phyloP scores from a whole-genome alignment of 1,140 invertebrate genomes.

The Limonius californicus region DNA sequence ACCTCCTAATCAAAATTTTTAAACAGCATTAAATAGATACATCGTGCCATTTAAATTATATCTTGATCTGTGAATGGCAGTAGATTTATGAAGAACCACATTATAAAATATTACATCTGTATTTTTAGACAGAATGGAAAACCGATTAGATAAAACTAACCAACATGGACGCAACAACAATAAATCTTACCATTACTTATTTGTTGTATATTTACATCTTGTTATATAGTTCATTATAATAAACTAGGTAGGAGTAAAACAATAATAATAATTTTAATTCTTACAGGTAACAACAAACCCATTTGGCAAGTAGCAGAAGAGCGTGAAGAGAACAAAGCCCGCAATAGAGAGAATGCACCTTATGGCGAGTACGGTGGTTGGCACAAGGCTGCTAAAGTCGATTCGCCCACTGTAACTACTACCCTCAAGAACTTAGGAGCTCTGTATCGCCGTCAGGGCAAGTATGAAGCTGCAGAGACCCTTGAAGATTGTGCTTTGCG shows the following conservation, averaged over 20 bases:
- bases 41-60: too few relatives aligned
- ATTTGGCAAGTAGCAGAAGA: slow-evolving; percentile 99
- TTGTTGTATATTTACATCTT: too few relatives aligned
- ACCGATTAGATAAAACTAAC: too few relatives aligned
- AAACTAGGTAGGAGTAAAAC: neutral
- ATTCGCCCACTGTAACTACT: slow-evolving; percentile 95
- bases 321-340: slow-evolving; percentile 89
- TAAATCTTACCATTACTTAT: too few relatives aligned
- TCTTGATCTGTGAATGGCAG: too few relatives aligned
- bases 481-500: slow-evolving; percentile 95
- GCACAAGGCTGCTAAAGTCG: slow-evolving; percentile 98
- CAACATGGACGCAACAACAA: too few relatives aligned
- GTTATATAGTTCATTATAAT: too few relatives aligned
- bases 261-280: neutral
- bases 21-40: too few relatives aligned
- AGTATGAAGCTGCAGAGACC: slow-evolving; percentile 98
- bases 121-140: too few relatives aligned
- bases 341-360: slow-evolving; percentile 85
- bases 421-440: slow-evolving; percentile 97
- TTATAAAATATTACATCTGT: too few relatives aligned
- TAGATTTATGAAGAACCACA: too few relatives aligned
- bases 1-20: too few relatives aligned
- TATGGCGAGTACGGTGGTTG: slow-evolving; percentile 95
- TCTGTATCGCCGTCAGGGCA: slow-evolving; percentile 94
- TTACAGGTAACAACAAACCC: slow-evolving; percentile 90